A percentile compares a stretch with the other conserved stretches of the same genome.
phyloP scores from a whole-genome alignment of 1,140 invertebrate genomes.

The Potamilus streckersoni region DNA sequence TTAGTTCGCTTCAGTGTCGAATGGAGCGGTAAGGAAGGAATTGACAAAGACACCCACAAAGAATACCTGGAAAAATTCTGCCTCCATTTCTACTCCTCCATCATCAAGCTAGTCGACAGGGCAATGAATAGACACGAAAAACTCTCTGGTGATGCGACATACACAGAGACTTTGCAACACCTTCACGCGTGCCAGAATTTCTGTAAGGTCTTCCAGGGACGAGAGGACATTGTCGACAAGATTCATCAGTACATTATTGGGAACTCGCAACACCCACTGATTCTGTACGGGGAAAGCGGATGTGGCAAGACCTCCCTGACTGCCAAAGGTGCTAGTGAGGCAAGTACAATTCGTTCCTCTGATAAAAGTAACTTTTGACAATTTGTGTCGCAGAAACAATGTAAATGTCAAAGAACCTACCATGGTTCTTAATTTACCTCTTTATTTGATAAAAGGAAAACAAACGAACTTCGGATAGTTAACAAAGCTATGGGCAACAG shows the following conservation, averaged over 20 bases:
- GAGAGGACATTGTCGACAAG: conserved; percentile 85
- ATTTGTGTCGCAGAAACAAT: no score
- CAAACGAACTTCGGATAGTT: no score
- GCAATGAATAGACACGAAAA: conserved; percentile 71
- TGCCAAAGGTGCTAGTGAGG: conserved; percentile 89
- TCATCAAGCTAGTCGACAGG: conserved; percentile 78
- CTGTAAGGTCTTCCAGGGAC: conserved; percentile 95
- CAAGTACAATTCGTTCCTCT: conserved; percentile 29
- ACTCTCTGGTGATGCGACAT: conserved; percentile 59
- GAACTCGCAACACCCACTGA: conserved; percentile 85
- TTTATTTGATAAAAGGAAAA: no score
- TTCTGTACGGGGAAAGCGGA: conserved; percentile 95
- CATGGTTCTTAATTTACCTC: no score
- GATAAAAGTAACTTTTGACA: no score
- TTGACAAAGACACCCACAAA: conserved; percentile 91
- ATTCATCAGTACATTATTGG: conserved; percentile 90
- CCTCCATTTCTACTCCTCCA: conserved; percentile 88
- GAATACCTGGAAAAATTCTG: conserved; percentile 97
- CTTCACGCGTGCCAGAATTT: conserved; percentile 96
- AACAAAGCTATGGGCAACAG: no score
- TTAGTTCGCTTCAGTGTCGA: conserved; percentile 90
- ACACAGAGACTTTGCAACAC: conserved; percentile 95
- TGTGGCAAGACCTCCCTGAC: conserved; percentile 97
- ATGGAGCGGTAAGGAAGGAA: conserved; percentile 95
- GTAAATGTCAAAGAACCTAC: no score